Evolutionary conservation across 2,797 vertebrate genomes (phyloP), one percentile per base, ranked within the genome.

Genomic region (Periparus ater): DNA sequence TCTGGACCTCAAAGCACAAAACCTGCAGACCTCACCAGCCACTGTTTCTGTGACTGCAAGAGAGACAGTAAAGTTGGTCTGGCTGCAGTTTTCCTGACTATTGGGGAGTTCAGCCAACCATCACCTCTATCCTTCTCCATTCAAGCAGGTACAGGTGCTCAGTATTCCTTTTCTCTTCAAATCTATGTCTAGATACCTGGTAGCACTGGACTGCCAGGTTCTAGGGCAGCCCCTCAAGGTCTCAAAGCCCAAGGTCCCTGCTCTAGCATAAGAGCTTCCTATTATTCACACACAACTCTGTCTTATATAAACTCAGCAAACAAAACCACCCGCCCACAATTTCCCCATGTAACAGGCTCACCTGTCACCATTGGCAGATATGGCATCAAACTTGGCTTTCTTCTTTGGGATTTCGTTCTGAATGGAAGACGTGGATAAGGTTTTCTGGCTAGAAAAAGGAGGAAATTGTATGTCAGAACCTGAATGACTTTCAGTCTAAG

Each of bases 351-450:
- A 89, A 51, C 51, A 87, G 87, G 93, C 98, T 98, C 97, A 98
- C 98, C 98, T 98, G 97, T 98, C 98, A 93, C 98, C 98, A 67
- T 98, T 98, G 94, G 97, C 93, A 96, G 97, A 98, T 91, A 98
- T 97, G 86, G 97, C 98, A 92, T 98, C 98, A 96, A 98, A 98
- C 96, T 98, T 98, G 94, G 98, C 94, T 91, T 98, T 98, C 97
- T 98, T 98, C 98, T 98, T 98, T 97, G 98, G 98, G 89, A 98
- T 98, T 98, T 98, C 98, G 1, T 98, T 98, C 97, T 98, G 98
- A 97, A 98, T 97, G 88, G 98, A 98, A 96, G 98, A 98, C 29
- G 98, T 98, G 88, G 98, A 98, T 97, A 98, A 97, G 88, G 98
- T 98, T 97, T 98, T 98, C 98, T 98, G 98, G 97, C 98, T 98